phyloP scores from a whole-genome alignment of 1,140 invertebrate species.

The Vanessa atalanta region DNA sequence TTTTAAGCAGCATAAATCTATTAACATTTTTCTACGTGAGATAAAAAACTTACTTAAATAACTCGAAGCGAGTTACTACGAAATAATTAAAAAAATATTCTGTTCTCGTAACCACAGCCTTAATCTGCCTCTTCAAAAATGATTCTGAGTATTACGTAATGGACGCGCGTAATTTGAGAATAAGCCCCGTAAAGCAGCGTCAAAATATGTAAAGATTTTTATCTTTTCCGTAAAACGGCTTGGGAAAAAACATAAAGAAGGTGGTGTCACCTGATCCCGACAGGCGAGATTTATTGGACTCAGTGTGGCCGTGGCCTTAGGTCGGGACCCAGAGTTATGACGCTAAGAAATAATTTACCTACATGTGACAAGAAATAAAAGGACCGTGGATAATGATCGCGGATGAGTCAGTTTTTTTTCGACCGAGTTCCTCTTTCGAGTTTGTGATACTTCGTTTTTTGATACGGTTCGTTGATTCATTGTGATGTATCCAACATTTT shows the following conservation, averaged over 20 bases:
- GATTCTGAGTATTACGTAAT: constrained; percentile 75
- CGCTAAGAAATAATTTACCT: constrained; percentile 73
- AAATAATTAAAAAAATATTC: constrained; percentile 23
- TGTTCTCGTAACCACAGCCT: constrained; percentile 17
- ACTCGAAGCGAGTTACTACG: neutral
- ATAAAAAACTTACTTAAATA: neutral
- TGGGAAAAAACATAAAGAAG: constrained; percentile 83
- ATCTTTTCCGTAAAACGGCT: constrained; percentile 81
- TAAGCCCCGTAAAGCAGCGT: constrained; percentile 75
- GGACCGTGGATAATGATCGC: constrained; percentile 58
- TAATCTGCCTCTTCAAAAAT: constrained; percentile 47
- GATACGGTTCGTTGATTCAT: constrained; percentile 44
- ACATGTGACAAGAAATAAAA: constrained; percentile 70
- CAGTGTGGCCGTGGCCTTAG: constrained; percentile 75
- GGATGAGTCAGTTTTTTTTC: constrained; percentile 53
- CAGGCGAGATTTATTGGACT: constrained; percentile 74
- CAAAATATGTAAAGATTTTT: constrained; percentile 82
- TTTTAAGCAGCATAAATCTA: too few species aligned
- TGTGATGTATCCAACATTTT: constrained; percentile 41
- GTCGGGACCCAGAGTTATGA: constrained; percentile 71
- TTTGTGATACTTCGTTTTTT: constrained; percentile 35
- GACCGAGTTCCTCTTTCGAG: constrained; percentile 36
- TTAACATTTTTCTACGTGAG: neutral
- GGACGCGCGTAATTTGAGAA: constrained; percentile 79
- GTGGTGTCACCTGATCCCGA: constrained; percentile 81